Percentiles rank a stretch among this genome's conserved stretches.
These are phyloP conservation scores for Heliconius sara DNA, from an alignment of 2,888 invertebrate genomes.

Conservation along the genomic window DNA sequence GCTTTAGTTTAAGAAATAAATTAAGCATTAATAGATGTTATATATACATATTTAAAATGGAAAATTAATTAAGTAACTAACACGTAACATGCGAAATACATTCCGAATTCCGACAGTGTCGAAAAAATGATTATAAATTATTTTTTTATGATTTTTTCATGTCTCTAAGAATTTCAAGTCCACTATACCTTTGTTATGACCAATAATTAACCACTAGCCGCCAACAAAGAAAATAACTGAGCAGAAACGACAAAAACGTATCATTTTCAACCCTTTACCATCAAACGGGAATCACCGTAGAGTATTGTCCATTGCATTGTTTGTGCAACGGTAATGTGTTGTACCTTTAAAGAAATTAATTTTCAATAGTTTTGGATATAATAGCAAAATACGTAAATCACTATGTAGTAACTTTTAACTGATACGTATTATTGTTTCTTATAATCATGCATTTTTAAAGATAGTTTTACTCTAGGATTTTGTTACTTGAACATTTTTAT, in stretches of 20 bases:
- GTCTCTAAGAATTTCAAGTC: conserved; percentile 51
- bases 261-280: conserved; percentile 43
- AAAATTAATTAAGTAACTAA: background rate
- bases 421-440: background rate
- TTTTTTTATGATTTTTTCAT: conserved; percentile 34
- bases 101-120: background rate
- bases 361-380: conserved; percentile 16
- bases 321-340: conserved; percentile 54
- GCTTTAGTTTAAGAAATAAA: background rate
- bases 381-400: conserved; percentile 15
- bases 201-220: conserved; percentile 65
- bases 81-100: background rate
- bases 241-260: conserved; percentile 34
- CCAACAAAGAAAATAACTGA: conserved; percentile 55
- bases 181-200: conserved; percentile 62
- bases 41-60: background rate
- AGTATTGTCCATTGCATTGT: conserved; percentile 53
- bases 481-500: background rate
- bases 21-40: background rate
- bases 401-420: background rate
- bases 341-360: conserved; percentile 52
- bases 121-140: background rate
- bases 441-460: background rate
- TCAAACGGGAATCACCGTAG: conserved; percentile 38
- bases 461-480: background rate